Evolutionary conservation across 1,140 invertebrate genomes (phyloP), one percentile per base, ranked within the genome.

Genomic region (Euura lappo): DNA sequence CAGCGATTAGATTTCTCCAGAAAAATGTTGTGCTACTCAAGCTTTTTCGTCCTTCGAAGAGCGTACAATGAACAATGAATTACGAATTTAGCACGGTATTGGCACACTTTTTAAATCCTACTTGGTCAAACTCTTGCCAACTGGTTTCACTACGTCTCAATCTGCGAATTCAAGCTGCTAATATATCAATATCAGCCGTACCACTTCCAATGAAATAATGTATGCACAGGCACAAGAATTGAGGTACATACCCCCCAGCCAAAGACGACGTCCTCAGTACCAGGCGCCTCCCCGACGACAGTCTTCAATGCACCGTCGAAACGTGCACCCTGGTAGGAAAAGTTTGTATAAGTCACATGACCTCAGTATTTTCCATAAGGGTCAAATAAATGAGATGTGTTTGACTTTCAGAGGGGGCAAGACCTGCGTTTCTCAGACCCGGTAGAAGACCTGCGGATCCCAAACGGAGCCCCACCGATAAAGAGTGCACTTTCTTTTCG

Each of bases 401-500:
- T 11, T 47, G 44, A 10, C 74, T 77, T 69, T 2, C 67, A 83
- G 80, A 77, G 68, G 6, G 72, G 6, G 60, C 79, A 6, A 75
- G 77, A 64, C 68, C 76, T n/a, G 13, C 72, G 13, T 60, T 69
- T 66, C 79, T 7, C 78, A 76, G 68, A 72, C 75, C 73, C 78
- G 83, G 8, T 47, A 78, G 71, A 78, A 79, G 72, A 76, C 75
- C 75, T 76, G 80, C 86, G 77, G 87, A 79, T 80, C 85, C 11
- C 83, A 88, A 69, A 71, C 79, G 77, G 68, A 79, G 75, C 70
- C 80, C 84, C 7, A 81, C 83, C 8, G 81, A 77, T 28, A 84
- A 84, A 65, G 88, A 90, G 72, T 95, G 94, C 78, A 93, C 93
- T 75, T 89, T 93, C 70, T 95, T 95, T 81, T 92, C 93, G 1